Percentiles rank a stretch among this genome's conserved stretches.
These are phyloP conservation scores for Phyllotis vaccarum DNA, from an alignment of 2,797 vertebrate genomes.

Conservation along the genomic window DNA sequence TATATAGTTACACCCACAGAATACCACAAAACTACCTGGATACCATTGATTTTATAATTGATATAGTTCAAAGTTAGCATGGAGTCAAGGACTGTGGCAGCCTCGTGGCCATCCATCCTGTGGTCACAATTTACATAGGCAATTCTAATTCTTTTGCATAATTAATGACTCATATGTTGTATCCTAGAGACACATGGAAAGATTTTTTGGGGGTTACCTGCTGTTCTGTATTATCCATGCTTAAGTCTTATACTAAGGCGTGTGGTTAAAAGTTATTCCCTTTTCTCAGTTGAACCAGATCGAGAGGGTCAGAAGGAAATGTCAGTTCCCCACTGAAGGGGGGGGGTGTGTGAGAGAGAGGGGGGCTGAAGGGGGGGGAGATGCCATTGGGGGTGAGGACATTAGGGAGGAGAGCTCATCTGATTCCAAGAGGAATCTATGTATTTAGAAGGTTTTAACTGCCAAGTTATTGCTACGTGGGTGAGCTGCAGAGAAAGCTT, in stretches of 20 bases:
- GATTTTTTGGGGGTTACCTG: slow-evolving; percentile 55
- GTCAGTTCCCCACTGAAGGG: background rate
- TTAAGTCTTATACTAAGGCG: slow-evolving; percentile 37
- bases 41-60: background rate
- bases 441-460: background rate
- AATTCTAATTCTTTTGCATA: slow-evolving; percentile 58
- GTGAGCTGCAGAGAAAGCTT: background rate
- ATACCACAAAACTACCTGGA: background rate
- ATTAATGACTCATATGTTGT: slow-evolving; percentile 52
- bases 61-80: background rate
- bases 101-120: background rate
- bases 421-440: background rate
- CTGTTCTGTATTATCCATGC: slow-evolving; percentile 70
- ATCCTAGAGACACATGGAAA: slow-evolving; percentile 66
- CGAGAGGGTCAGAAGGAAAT: background rate
- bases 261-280: slow-evolving; percentile 46
- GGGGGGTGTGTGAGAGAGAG: background rate
- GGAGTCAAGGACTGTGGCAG: background rate
- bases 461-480: background rate
- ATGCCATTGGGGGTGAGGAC: no score
- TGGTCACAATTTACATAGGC: slow-evolving; percentile 57
- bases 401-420: background rate
- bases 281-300: slow-evolving; percentile 29
- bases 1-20: background rate
- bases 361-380: background rate